Percentiles rank a stretch among this genome's conserved stretches.
Conservation (phyloP, 2,888 invertebrate species). For the Anthrax anthrax region DNA sequence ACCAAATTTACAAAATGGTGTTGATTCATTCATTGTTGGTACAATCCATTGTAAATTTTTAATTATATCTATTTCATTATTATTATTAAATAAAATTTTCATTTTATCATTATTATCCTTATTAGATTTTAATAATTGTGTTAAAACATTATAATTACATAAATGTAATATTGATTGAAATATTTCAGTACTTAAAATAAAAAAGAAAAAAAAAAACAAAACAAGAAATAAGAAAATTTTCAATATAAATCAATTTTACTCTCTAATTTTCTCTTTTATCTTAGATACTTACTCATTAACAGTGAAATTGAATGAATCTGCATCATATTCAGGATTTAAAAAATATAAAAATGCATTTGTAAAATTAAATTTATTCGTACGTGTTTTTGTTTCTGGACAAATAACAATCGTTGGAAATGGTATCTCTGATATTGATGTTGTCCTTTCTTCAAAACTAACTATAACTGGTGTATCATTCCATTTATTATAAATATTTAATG, state of each 20-base stretch:
- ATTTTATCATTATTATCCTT: no score
- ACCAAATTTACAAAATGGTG: constrained; percentile 45
- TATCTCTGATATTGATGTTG: constrained; percentile 43
- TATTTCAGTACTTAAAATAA: neutral
- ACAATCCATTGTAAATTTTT: constrained; percentile 40
- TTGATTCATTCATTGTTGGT: constrained; percentile 39
- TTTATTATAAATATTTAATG: constrained; percentile 50
- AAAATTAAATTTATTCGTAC: constrained; percentile 42
- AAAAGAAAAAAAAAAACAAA: no score
- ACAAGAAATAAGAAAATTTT: no score
- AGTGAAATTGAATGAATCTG: constrained; percentile 13
- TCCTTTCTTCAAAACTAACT: constrained; percentile 58
- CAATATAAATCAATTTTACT: no score
- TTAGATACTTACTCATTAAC: constrained; percentile 19
- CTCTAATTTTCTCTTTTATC: no score
- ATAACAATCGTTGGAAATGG: constrained; percentile 52
- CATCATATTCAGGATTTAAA: neutral
- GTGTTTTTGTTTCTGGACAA: constrained; percentile 49
- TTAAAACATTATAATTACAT: constrained; percentile 17
- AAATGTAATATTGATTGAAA: constrained; percentile 1
- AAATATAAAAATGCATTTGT: constrained; percentile 16
- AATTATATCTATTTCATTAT: constrained; percentile 39
- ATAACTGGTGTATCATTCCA: constrained; percentile 59
- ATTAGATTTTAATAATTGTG: neutral
- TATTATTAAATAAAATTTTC: neutral